Evolutionary conservation across 2,113 vertebrate genomes (phyloP).

Genomic region (Scomber scombrus): DNA sequence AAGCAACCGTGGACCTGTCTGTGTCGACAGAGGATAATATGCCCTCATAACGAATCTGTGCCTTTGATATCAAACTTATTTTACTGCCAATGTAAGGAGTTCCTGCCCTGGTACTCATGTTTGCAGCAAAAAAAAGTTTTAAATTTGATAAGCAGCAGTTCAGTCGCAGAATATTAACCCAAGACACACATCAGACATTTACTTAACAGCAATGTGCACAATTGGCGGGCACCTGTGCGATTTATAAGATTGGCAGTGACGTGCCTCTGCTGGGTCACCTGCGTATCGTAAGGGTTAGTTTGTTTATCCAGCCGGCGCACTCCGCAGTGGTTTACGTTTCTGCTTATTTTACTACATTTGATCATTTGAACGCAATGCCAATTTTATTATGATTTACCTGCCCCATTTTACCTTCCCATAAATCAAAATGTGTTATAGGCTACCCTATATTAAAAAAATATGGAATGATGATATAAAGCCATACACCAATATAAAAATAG

Average conservation of each 20-base stretch:
- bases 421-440: too few species aligned
- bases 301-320: conserved; percentile 8
- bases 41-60: conserved; percentile 94
- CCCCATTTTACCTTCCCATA: too few species aligned
- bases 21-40: conserved; percentile 95
- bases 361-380: too few species aligned
- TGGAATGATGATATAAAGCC: too few species aligned
- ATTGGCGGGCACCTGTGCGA: conserved; percentile 61
- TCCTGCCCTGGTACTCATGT: conserved; percentile 89
- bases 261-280: conserved; percentile 7
- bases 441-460: too few species aligned
- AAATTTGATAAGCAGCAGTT: neutral
- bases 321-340: neutral
- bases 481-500: too few species aligned
- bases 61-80: conserved; percentile 94
- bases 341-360: too few species aligned
- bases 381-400: too few species aligned
- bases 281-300: conserved; percentile 13
- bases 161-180: neutral
- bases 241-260: conserved; percentile 49
- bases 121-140: neutral
- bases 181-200: fast-evolving
- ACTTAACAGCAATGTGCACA: conserved; percentile 15
- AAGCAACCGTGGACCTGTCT: conserved; percentile 94
- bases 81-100: conserved; percentile 95